phyloP scores from a whole-genome alignment of 2,113 vertebrate genomes.

The Microtus montanus region DNA sequence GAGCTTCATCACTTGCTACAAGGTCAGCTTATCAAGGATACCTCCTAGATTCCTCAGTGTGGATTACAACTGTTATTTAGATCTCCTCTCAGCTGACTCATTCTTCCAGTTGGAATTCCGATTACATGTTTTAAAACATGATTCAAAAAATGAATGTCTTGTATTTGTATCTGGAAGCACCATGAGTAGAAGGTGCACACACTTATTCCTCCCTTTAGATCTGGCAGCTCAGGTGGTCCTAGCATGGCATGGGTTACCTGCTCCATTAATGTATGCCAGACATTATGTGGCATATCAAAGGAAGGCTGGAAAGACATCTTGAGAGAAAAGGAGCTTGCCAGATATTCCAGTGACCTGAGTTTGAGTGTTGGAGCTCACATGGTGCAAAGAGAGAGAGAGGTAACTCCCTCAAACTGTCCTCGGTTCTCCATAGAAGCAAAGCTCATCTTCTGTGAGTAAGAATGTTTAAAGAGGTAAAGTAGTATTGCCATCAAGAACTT shows the following conservation, averaged over 20 bases:
- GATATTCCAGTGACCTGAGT: too few species aligned
- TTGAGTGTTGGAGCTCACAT: neutral
- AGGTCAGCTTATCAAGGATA: neutral
- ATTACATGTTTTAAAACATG: neutral
- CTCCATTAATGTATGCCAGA: neutral
- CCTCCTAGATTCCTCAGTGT: neutral
- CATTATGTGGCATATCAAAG: neutral
- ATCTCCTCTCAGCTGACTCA: neutral
- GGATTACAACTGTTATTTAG: neutral
- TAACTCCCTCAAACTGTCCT: neutral
- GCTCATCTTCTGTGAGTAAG: accelerated
- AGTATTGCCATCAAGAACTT: neutral
- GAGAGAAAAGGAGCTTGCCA: neutral
- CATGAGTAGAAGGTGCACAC: neutral
- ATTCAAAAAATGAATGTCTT: neutral
- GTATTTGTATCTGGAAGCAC: neutral
- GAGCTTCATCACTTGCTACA: conserved; percentile 15
- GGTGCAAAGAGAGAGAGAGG: too few species aligned
- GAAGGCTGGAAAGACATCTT: neutral
- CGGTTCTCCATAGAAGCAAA: neutral
- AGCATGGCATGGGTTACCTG: neutral
- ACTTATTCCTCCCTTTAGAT: neutral
- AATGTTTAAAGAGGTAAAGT: neutral
- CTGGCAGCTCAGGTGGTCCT: neutral
- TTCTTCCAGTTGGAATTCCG: neutral